Conservation (phyloP, 2,113 vertebrate genomes). For the Brachyhypopomus occidentalis region DNA sequence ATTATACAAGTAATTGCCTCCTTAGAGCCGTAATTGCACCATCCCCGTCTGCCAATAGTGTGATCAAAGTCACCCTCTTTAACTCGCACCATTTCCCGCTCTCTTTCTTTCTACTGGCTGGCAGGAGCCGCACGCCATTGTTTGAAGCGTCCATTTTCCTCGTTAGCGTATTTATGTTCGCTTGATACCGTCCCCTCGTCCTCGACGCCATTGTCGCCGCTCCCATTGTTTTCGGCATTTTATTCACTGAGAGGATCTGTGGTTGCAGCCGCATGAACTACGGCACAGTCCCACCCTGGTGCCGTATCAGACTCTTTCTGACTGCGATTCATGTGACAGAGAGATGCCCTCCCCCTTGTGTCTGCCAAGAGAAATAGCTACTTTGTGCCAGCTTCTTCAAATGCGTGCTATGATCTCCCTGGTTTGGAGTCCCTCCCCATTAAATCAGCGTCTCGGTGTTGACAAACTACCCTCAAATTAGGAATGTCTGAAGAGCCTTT, state of each 20-base stretch:
- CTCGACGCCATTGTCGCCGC: conserved; percentile 9
- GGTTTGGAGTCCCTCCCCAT: conserved; percentile 17
- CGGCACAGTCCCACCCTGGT: background rate
- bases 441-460: conserved; percentile 17
- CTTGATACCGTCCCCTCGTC: conserved; percentile 39
- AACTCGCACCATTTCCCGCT: conserved; percentile 58
- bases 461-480: conserved; percentile 33
- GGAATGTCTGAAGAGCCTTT: conserved; percentile 7
- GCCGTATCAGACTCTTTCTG: background rate
- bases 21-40: conserved; percentile 71
- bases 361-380: conserved; percentile 28
- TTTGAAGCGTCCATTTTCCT: conserved; percentile 62
- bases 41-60: conserved; percentile 68
- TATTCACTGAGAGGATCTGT: conserved; percentile 8
- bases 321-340: conserved; percentile 22
- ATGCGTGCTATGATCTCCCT: conserved; percentile 26
- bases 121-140: conserved; percentile 38
- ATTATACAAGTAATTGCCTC: conserved; percentile 74
- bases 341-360: background rate
- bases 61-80: conserved; percentile 73
- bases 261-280: background rate
- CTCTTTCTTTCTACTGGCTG: conserved; percentile 49
- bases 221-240: conserved; percentile 52
- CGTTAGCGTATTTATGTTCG: conserved; percentile 57
- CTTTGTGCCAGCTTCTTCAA: conserved; percentile 24